phyloP scores from a whole-genome alignment of 1,140 invertebrate genomes.

The Musca vetustissima region DNA sequence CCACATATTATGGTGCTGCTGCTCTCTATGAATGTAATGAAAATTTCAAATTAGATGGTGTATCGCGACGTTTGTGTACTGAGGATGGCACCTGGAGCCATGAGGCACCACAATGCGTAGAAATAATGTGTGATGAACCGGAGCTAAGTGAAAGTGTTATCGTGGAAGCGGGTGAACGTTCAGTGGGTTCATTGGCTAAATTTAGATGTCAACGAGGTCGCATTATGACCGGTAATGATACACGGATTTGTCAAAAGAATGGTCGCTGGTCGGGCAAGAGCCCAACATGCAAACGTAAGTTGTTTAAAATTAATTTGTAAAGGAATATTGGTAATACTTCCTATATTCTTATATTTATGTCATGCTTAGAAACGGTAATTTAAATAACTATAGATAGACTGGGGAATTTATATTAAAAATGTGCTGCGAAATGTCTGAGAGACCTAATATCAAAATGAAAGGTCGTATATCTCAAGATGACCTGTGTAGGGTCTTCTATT shows the following conservation, averaged over 20 bases:
- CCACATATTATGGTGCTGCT: constrained; percentile 82
- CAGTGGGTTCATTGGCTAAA: constrained; percentile 71
- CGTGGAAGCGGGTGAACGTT: constrained; percentile 57
- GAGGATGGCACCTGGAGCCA: constrained; percentile 89
- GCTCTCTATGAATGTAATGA: constrained; percentile 81
- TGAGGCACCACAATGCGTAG: constrained; percentile 74
- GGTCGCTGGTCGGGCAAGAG: constrained; percentile 80
- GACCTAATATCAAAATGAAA: too few relatives aligned
- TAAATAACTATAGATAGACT: too few relatives aligned
- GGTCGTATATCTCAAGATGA: too few relatives aligned
- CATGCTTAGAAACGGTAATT: too few relatives aligned
- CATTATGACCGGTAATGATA: constrained; percentile 76
- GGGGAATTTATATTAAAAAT: too few relatives aligned
- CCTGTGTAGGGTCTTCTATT: too few relatives aligned
- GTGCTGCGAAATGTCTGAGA: too few relatives aligned
- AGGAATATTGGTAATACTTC: too few relatives aligned
- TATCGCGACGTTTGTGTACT: constrained; percentile 76
- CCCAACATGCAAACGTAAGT: constrained; percentile 81
- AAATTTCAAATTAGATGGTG: constrained; percentile 81
- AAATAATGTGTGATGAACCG: constrained; percentile 76
- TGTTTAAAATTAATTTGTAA: constrained; percentile 10
- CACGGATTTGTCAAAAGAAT: constrained; percentile 73
- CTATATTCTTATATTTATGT: too few relatives aligned
- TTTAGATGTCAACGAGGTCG: constrained; percentile 83
- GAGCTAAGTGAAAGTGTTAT: constrained; percentile 62